Base-by-base conservation (phyloP, 1,140 invertebrate genomes). In the Aphis gossypii region DNA sequence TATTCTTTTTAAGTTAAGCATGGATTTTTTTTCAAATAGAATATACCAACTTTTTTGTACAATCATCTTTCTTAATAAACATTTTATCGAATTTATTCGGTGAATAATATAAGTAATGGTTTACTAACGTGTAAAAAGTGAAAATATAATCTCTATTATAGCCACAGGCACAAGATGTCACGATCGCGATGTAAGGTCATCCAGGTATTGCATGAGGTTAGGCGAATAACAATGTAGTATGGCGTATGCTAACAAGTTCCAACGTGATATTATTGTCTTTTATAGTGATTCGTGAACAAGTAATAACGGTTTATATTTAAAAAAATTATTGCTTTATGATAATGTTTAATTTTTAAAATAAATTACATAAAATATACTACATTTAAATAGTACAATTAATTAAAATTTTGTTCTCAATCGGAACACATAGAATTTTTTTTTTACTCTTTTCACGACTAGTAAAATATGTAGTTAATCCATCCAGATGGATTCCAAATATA, bases 101-200 rank as follows among this genome's bases (percentile, higher is more conserved):
- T 48, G 23, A 88, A 38, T 86, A 86, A 46, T 11, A 38, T 56
- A 54, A 60, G 25, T 90, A 90, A 44, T 90, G 25, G 51, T 30
- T 90, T 90, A 60, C 25, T 8, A 41, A 41, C 54, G 88, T 60
- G 38, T 90, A 41, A 90, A 89, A 60, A 90, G 88, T 90, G 88
- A 90, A 90, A 90, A 90, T 56, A 90, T 90, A 60, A 60, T 60
- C 88, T 90, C 88, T 60, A 90, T 82, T 76, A 84, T 48, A 48
- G 91, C 91, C 82, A 6, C 91, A 38, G 91, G 91, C 91, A 35
- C n/a, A 92, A 92, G 91, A 92, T 84, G 68, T 41, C 76, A 54
- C 76, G 82, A 83, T 44, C 35, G 41, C 60, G 2, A 46, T 92
- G 68, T 92, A 84, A 92, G 91, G 91, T 92, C 91, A 83, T 92